Base-by-base conservation (phyloP, 2,888 invertebrate genomes). In the Athripsodes cinereus region DNA sequence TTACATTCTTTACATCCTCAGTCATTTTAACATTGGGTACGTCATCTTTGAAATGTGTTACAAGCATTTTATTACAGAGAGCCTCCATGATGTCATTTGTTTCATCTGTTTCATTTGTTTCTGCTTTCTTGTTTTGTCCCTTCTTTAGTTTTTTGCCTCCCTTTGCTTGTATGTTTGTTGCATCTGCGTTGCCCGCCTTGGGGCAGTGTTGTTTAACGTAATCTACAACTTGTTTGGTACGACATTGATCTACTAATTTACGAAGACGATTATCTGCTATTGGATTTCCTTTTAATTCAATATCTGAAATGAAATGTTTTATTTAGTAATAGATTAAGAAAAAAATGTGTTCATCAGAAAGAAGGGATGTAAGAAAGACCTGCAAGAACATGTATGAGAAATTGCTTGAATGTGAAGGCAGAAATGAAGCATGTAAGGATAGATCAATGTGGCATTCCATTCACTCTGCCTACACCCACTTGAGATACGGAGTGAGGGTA, bases 171-270 rank as follows among this genome's bases (percentile, higher is more conserved):
- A 70, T 68, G 34, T 60, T 63, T 52, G 71, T 71, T 0, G 65
- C 49, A 10, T 69, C 68, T 46, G 75, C 75, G 0, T 66, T 64
- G 20, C 59, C 61, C 6, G 65, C 65, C 66, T 76, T 80, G 0
- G 78, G 73, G 66, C 85, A 85, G 62, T 88, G 81, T 57, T 82
- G 83, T n/a, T 84, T 75, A 2, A 92, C 78, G 68, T 90, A 91
- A 67, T 90, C 90, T 22, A 91, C 64, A 2, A 92, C 78, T 70
- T 90, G 87, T 68, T 90, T 90, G 0, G 83, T 82, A 13, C 86
- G 80, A 65, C 87, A 86, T 67, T 90, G 88, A 63, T 86, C 84
- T 0, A 90, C 84, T 1, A 92, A 71, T 69, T 91, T 92, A 65
- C 80, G 76, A 40, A 92, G 78, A 6, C 89, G 79, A 64, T 87